These are phyloP conservation scores for Agapostemon virescens DNA, from an alignment of 2,888 invertebrate genomes.

Conservation along the genomic window DNA sequence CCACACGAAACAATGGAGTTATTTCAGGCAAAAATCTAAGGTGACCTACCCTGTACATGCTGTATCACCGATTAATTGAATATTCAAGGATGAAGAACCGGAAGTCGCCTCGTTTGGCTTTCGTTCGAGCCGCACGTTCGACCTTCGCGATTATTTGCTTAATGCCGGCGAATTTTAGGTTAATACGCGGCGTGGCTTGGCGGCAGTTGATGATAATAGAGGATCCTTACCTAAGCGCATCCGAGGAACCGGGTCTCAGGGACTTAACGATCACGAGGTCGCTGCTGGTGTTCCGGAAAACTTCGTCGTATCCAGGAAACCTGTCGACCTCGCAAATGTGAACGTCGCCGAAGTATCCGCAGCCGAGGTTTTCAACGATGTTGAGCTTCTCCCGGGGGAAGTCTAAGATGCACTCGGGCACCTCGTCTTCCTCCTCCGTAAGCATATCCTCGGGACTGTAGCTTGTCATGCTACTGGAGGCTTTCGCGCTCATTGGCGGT, in stretches of 20 bases:
- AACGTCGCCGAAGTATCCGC: slow-evolving; percentile 89
- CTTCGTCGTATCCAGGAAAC: slow-evolving; percentile 77
- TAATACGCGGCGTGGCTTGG: slow-evolving; percentile 3
- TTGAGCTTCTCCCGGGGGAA: slow-evolving; percentile 88
- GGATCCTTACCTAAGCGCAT: slow-evolving; percentile 80
- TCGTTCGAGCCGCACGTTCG: background rate
- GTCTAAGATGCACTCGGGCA: slow-evolving; percentile 79
- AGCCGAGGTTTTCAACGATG: slow-evolving; percentile 89
- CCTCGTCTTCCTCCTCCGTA: slow-evolving; percentile 81
- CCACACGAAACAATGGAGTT: no score
- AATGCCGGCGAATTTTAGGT: slow-evolving; percentile 1
- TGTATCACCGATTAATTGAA: background rate
- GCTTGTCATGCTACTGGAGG: slow-evolving; percentile 79
- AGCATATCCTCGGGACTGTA: slow-evolving; percentile 81
- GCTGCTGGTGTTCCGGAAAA: slow-evolving; percentile 74
- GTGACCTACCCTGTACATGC: no score
- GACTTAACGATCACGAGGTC: slow-evolving; percentile 88
- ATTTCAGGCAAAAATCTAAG: no score
- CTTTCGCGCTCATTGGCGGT: slow-evolving; percentile 78
- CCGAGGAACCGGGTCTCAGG: slow-evolving; percentile 83
- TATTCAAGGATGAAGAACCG: background rate
- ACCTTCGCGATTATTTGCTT: slow-evolving; percentile 30
- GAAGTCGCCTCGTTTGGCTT: background rate
- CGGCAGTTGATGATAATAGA: slow-evolving; percentile 33
- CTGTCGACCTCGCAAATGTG: slow-evolving; percentile 85